Conservation (phyloP, 2,797 vertebrate species). For the Sphaeramia orbicularis region DNA sequence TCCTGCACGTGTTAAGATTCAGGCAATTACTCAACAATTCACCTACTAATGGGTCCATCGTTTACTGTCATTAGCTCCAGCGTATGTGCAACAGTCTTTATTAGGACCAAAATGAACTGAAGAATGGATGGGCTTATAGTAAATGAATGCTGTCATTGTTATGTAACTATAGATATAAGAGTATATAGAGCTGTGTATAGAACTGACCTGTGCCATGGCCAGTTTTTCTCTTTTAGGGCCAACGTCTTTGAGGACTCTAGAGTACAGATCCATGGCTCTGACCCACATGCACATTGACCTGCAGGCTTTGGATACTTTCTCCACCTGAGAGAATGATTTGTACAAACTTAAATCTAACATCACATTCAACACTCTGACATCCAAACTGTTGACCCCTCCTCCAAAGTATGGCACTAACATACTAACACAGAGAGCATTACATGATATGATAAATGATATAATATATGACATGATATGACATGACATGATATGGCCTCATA, state of each 20-base stretch:
- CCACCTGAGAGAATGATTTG: slow-evolving; percentile 68
- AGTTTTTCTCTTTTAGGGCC: slow-evolving; percentile 88
- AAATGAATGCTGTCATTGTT: neutral
- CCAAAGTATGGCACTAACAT: no score
- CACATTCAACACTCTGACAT: neutral
- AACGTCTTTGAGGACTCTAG: slow-evolving; percentile 87
- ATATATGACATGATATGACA: no score
- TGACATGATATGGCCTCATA: no score
- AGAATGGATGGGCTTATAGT: neutral
- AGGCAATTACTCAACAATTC: neutral
- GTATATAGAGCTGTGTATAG: neutral
- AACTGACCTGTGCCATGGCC: slow-evolving; percentile 84
- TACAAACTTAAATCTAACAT: neutral
- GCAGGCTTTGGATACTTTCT: slow-evolving; percentile 90
- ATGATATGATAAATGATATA: no score
- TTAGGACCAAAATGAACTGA: neutral
- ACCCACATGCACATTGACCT: slow-evolving; percentile 93
- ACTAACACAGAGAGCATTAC: no score
- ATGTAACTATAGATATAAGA: neutral
- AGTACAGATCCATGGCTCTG: slow-evolving; percentile 90
- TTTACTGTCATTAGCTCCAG: neutral
- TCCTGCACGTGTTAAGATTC: slow-evolving; percentile 68
- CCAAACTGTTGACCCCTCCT: no score
- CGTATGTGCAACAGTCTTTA: neutral
- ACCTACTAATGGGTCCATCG: neutral